phyloP scores from a whole-genome alignment of 2,888 invertebrate species.

The Euproctis similis region DNA sequence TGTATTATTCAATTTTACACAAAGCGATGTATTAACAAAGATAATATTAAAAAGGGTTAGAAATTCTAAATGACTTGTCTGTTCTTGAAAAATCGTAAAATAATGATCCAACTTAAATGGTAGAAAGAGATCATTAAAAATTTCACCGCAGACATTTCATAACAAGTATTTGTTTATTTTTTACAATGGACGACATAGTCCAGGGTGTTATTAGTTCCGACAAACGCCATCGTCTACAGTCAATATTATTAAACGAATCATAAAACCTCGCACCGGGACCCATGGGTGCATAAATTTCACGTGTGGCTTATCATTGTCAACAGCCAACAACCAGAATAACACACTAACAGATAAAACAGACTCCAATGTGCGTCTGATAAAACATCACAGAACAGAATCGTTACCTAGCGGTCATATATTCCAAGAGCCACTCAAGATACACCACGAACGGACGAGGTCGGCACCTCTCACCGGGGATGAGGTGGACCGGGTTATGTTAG shows the following conservation, averaged over 20 bases:
- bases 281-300: conserved; percentile 62
- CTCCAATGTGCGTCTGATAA: conserved; percentile 36
- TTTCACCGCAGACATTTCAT: no score
- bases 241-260: conserved; percentile 20
- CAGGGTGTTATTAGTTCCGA: no score
- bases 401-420: conserved; percentile 53
- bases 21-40: no score
- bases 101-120: no score
- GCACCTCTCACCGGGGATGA: conserved; percentile 79
- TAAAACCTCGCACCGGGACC: conserved; percentile 50
- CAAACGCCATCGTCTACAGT: conserved; percentile 26
- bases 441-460: conserved; percentile 82
- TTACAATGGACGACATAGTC: no score
- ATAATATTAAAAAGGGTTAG: no score
- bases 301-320: conserved; percentile 65
- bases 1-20: no score
- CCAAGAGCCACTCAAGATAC: conserved; percentile 55
- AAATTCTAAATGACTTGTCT: no score
- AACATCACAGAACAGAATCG: conserved; percentile 61
- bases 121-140: no score
- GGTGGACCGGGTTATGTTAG: conserved; percentile 45
- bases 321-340: conserved; percentile 70
- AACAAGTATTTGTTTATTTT: no score
- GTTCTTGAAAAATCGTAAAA: no score
- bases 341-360: conserved; percentile 59